These are phyloP conservation scores for Taeniopygia guttata DNA, from an alignment of 2,797 vertebrate species.

Conservation along the genomic window DNA sequence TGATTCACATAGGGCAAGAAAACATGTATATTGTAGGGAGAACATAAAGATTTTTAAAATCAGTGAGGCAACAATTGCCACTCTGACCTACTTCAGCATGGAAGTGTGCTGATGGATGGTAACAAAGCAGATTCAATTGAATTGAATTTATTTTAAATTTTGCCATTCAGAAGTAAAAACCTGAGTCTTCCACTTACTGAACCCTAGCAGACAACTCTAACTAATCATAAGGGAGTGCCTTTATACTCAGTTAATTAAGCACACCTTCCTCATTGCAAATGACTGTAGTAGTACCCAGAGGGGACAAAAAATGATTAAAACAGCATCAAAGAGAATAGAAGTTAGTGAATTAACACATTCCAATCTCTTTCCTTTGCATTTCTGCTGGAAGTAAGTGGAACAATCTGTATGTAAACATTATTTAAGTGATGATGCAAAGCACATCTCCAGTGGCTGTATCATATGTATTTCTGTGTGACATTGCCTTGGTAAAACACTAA, in stretches of 20 bases:
- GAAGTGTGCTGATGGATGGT: not conserved
- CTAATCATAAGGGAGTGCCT: slow-evolving; percentile 5
- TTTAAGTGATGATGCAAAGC: not conserved
- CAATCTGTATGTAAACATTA: not conserved
- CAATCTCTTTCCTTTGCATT: not conserved
- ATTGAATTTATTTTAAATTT: not conserved
- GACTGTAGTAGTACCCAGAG: not conserved
- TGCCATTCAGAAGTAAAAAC: not conserved
- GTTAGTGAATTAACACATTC: slow-evolving; percentile 5
- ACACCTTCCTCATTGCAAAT: slow-evolving; percentile 25
- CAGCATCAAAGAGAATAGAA: slow-evolving; percentile 22
- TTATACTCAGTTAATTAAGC: slow-evolving; percentile 42
- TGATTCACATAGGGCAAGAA: not conserved
- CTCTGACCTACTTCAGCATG: not conserved
- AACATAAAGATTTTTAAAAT: not conserved
- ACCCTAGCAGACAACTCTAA: not conserved
- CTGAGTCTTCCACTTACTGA: not conserved
- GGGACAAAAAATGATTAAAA: slow-evolving; percentile 31
- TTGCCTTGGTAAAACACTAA: not conserved
- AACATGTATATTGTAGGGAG: not conserved
- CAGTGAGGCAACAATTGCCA: not conserved
- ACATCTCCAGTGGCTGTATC: not conserved
- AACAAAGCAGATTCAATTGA: not conserved
- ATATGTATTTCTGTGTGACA: not conserved
- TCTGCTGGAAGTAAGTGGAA: not conserved